Conservation (phyloP, 2,888 invertebrate genomes). For the Tiliacea aurago region DNA sequence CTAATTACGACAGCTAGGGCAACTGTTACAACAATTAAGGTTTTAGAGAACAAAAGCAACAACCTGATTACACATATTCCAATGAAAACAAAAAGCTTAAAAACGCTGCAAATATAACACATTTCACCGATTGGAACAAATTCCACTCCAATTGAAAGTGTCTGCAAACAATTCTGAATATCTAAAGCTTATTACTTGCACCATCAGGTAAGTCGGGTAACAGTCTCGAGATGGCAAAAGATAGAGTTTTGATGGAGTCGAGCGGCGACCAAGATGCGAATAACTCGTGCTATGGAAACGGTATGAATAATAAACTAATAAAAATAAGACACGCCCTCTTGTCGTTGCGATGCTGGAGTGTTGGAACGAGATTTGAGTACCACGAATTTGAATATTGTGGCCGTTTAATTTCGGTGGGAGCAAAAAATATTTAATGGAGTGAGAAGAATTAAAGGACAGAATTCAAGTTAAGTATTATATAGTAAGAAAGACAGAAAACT, state of each 20-base stretch:
- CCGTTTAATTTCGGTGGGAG: slow-evolving; percentile 41
- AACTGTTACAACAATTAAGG: background rate
- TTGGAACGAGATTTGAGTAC: slow-evolving; percentile 50
- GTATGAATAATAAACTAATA: slow-evolving; percentile 76
- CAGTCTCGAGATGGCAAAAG: slow-evolving; percentile 72
- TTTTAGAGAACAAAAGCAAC: background rate
- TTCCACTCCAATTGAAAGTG: background rate
- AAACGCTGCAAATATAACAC: background rate
- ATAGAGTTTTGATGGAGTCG: slow-evolving; percentile 76
- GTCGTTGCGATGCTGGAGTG: slow-evolving; percentile 53
- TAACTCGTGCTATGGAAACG: slow-evolving; percentile 74
- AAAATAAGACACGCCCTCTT: slow-evolving; percentile 68
- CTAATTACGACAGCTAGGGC: background rate
- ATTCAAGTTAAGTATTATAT: background rate
- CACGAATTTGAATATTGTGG: slow-evolving; percentile 58
- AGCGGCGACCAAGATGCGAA: slow-evolving; percentile 70
- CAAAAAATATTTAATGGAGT: slow-evolving; percentile 25
- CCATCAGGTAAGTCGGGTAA: slow-evolving; percentile 65
- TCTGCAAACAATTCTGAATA: slow-evolving; percentile 13
- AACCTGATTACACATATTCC: background rate
- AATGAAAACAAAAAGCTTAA: background rate
- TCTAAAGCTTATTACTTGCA: slow-evolving; percentile 56
- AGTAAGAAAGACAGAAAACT: background rate
- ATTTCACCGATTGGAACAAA: background rate
- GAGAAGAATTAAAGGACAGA: slow-evolving; percentile 16